Conservation (phyloP, 2,797 vertebrate genomes). For the Eospalax fontanierii region DNA sequence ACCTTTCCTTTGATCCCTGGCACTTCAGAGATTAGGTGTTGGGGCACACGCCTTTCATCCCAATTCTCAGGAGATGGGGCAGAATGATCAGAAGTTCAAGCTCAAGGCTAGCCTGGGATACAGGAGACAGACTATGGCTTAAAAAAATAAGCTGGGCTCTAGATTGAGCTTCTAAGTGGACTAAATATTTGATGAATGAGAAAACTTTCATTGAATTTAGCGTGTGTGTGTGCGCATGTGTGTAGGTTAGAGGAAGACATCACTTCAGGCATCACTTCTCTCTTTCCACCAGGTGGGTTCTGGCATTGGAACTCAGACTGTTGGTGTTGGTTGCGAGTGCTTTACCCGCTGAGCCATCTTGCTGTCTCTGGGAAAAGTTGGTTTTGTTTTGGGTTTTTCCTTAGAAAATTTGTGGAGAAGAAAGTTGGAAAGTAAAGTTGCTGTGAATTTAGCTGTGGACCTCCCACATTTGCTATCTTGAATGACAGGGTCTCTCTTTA, state of each 20-base stretch:
- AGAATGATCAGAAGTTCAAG: not conserved
- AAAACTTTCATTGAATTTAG: too few species aligned
- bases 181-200: conserved; percentile 28
- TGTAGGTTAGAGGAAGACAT: not conserved
- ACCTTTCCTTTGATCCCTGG: not conserved
- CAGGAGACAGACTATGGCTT: not conserved
- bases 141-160: not conserved
- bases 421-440: not conserved
- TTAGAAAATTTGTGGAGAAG: not conserved
- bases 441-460: not conserved
- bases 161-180: not conserved
- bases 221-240: not conserved
- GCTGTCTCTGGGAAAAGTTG: not conserved
- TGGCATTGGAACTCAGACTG: not conserved
- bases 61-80: not conserved
- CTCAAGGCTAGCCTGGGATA: not conserved
- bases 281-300: not conserved
- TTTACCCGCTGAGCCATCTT: not conserved
- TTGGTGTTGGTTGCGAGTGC: too few species aligned
- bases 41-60: too few species aligned
- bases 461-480: not conserved
- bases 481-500: not conserved
- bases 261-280: not conserved
- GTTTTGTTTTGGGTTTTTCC: not conserved
- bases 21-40: not conserved